These are phyloP conservation scores for Clamator glandarius DNA, from an alignment of 2,797 vertebrate genomes.

Conservation along the genomic window DNA sequence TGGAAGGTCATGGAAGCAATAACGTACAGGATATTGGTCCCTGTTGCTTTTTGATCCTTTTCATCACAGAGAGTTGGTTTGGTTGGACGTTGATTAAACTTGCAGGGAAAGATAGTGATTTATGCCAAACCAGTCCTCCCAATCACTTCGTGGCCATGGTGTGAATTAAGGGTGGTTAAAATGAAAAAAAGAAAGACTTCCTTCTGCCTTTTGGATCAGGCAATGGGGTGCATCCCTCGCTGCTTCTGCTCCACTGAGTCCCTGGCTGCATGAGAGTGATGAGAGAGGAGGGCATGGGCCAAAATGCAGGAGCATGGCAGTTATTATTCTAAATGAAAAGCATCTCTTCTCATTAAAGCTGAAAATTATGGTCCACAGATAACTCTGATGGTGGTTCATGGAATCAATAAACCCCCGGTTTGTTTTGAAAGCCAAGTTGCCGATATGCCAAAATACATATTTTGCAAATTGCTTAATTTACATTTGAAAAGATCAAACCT, in stretches of 20 bases:
- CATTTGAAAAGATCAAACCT: conserved; percentile 80
- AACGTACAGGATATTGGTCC: neutral
- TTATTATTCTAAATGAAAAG: conserved; percentile 57
- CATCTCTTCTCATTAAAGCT: conserved; percentile 63
- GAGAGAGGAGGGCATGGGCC: neutral
- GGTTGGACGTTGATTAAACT: conserved; percentile 10
- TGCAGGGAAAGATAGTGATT: neutral
- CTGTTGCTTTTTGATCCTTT: neutral
- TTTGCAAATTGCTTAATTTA: conserved; percentile 81
- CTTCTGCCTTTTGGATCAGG: neutral
- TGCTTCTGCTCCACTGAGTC: neutral
- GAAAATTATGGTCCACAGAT: conserved; percentile 69
- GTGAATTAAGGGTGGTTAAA: neutral
- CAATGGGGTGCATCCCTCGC: neutral
- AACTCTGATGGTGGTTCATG: conserved; percentile 58
- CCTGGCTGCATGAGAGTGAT: neutral
- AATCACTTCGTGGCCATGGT: neutral
- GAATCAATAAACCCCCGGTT: conserved; percentile 74
- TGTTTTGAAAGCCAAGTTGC: conserved; percentile 76
- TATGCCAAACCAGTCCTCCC: neutral
- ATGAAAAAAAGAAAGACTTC: neutral
- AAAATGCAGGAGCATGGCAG: neutral
- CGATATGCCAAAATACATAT: conserved; percentile 78
- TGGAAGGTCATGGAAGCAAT: neutral
- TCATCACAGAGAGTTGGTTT: neutral